Base-by-base conservation (phyloP, 1,140 invertebrate species). In the Aphelinus atriplicis region DNA sequence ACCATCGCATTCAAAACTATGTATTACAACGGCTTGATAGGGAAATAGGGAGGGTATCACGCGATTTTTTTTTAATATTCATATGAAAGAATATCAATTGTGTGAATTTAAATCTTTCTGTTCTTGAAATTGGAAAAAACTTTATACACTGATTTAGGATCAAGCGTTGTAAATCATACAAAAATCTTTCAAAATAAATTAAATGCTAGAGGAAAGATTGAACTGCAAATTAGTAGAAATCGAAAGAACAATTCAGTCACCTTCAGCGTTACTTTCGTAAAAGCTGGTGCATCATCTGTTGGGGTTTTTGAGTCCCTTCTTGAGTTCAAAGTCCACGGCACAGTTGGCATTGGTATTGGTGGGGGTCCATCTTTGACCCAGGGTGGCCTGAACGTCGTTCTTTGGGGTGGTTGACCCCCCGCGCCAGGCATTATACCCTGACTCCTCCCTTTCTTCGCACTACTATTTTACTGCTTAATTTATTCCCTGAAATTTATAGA, bases 341-440 rank as follows among this genome's bases (percentile, higher is more conserved):
- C 88, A n/a, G 86, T 73, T 2, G 89, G 90, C 84, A 89, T 89
- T 1, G 89, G 89, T 47, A 90, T 78, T 9, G 89, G 87, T 26
- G 80, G 86, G 1, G 91, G 87, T 57, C 92, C 93, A 75, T 94
- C 93, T 83, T 94, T 94, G 10, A 95, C 93, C 94, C 94, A 95
- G 7, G 94, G 94, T 9, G 94, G 94, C 67, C 94, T 90, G 82
- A 94, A 94, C 73, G 92, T 93, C 65, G 91, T 91, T 76, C 92
- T 89, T 78, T 89, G 84, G 75, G 87, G 81, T 76, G 79, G 81
- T 79, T 87, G 85, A 83, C 86, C 84, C 79, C 85, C 86, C 71
- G 85, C 84, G 78, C 86, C 86, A 77, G 85, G 86, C 86, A 88
- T 88, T 69, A 75, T 83, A 51, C 7, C 1, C 5, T 7, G 3